phyloP scores from a whole-genome alignment of 37 sponge, comb jelly and placozoan genomes.

The Tethya wilhelma region DNA sequence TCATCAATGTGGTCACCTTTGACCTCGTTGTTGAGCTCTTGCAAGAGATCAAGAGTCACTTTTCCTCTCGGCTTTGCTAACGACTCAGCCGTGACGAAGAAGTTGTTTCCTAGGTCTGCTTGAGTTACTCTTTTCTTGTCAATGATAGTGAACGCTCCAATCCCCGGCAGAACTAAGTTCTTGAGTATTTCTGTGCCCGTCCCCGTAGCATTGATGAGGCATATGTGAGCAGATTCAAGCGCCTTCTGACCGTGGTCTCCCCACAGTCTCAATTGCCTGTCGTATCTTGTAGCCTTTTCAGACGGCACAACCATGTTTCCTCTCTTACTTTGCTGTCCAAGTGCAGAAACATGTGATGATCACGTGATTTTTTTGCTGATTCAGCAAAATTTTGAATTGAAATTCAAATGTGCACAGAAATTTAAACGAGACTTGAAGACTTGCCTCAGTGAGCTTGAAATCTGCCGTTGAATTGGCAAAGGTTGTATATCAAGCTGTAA shows the following conservation, averaged over 20 bases:
- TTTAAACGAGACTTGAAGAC: too few species aligned
- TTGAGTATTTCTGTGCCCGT: constrained; percentile 93
- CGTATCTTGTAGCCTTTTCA: constrained; percentile 86
- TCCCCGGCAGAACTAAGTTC: constrained; percentile 93
- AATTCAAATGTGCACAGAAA: too few species aligned
- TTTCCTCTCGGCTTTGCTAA: constrained; percentile 65
- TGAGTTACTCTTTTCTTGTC: constrained; percentile 54
- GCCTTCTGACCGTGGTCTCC: constrained; percentile 93
- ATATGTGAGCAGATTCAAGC: constrained; percentile 87
- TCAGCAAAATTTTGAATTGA: too few species aligned
- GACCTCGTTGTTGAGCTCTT: constrained; percentile 84
- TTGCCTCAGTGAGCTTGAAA: too few species aligned
- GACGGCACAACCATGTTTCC: constrained; percentile 53
- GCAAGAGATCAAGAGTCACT: constrained; percentile 55
- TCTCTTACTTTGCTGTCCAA: too few species aligned
- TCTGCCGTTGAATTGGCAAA: too few species aligned
- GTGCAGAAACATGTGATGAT: too few species aligned
- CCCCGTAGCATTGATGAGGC: constrained; percentile 93
- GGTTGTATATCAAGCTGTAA: too few species aligned
- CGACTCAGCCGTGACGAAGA: constrained; percentile 67
- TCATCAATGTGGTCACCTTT: constrained; percentile 67
- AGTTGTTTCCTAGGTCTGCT: constrained; percentile 79
- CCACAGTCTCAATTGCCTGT: constrained; percentile 97
- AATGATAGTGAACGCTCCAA: constrained; percentile 82
- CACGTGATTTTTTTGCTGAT: too few species aligned